These are phyloP conservation scores for Dasypus novemcinctus DNA, from an alignment of 2,113 vertebrate genomes.

Conservation along the genomic window DNA sequence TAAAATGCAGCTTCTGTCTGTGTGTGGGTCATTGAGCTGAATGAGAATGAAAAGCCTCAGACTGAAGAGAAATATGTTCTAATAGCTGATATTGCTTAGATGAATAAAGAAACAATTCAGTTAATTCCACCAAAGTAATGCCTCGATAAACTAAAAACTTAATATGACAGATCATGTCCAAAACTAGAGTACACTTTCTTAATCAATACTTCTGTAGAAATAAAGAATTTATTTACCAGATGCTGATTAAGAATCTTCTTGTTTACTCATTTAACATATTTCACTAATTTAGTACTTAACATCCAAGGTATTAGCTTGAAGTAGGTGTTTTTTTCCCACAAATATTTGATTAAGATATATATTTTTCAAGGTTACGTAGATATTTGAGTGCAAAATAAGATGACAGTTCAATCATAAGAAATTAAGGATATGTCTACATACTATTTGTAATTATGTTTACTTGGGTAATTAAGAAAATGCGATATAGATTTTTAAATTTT, in stretches of 20 bases:
- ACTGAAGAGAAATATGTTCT: background rate
- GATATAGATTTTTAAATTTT: too few relatives aligned
- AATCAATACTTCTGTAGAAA: background rate
- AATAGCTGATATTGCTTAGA: conserved; percentile 3
- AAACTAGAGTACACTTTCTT: conserved; percentile 50
- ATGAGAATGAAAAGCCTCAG: background rate
- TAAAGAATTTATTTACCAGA: conserved; percentile 4
- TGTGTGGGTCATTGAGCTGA: background rate
- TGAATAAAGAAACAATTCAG: conserved; percentile 37
- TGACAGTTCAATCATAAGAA: background rate
- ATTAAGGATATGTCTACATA: background rate
- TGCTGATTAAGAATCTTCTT: background rate
- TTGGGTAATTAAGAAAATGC: background rate
- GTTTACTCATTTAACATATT: background rate
- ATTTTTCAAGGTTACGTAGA: background rate
- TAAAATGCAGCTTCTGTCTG: background rate
- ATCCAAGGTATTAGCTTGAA: conserved; percentile 7
- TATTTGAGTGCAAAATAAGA: background rate
- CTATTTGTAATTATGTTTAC: background rate
- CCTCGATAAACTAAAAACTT: conserved; percentile 29
- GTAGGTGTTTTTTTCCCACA: background rate
- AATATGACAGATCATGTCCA: background rate
- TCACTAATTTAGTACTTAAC: background rate
- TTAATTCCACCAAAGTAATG: conserved; percentile 23
- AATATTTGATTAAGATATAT: background rate